phyloP scores from a whole-genome alignment of 2,797 vertebrate species.

The Mallotus villosus region DNA sequence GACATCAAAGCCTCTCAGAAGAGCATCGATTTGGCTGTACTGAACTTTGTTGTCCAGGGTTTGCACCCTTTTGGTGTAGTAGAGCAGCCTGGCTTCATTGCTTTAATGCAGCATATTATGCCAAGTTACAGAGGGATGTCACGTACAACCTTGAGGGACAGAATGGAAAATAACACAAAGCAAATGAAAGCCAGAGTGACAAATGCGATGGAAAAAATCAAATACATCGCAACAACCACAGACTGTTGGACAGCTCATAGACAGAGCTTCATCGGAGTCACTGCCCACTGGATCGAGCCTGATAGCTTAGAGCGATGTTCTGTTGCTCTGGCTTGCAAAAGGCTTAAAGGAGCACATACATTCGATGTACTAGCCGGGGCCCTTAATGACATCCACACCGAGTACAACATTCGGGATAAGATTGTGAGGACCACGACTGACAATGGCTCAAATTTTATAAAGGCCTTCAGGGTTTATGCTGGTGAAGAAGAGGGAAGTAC shows the following conservation, averaged over 20 bases:
- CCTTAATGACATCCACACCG: constrained; percentile 19
- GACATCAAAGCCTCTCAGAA: too few species aligned
- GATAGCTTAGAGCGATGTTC: constrained; percentile 4
- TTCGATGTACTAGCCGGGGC: constrained; percentile 17
- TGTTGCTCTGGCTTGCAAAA: constrained; percentile 15
- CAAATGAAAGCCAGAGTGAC: not conserved
- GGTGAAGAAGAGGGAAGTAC: not conserved
- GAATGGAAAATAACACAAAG: not conserved
- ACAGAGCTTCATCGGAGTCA: constrained; percentile 10
- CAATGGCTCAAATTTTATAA: not conserved
- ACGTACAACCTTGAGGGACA: too few species aligned
- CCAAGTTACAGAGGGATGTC: too few species aligned
- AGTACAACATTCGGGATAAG: not conserved
- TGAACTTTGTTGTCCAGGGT: too few species aligned
- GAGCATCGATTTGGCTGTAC: too few species aligned
- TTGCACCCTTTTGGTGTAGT: too few species aligned
- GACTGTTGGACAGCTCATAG: constrained; percentile 14
- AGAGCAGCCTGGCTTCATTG: too few species aligned
- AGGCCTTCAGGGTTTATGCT: not conserved
- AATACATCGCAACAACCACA: constrained; percentile 4
- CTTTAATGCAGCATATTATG: too few species aligned
- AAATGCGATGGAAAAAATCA: not conserved
- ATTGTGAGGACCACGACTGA: constrained; percentile 7
- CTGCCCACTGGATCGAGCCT: constrained; percentile 8
- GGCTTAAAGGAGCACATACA: constrained; percentile 1